Base-by-base conservation (phyloP, 2,888 invertebrate species). In the Apodemia duryi region DNA sequence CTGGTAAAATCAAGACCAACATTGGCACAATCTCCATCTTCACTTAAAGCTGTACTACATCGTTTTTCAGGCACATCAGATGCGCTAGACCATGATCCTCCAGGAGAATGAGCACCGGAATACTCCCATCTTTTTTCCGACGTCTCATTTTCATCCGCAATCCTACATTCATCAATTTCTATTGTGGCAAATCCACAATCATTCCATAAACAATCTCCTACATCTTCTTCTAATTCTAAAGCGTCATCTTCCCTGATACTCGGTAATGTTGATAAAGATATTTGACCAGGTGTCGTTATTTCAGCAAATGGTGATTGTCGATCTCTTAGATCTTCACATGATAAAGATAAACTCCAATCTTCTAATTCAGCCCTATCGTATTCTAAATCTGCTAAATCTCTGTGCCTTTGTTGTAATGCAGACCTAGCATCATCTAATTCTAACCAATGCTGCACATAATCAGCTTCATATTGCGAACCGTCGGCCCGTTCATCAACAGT, bases 321-420 rank as follows among this genome's bases (percentile, higher is more conserved):
- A 71, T 94, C 94, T 74, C 92, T 89, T 67, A 95, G 88, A 82
- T 95, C 95, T 78, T 95, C 95, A 72, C 93, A 94, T 0, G 95
- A 95, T 69, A 96, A 84, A 61, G 95, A 95, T 77, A 95, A 89
- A 78, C 95, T 96, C 96, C 96, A 96, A 81, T 96, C 96, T 84
- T 96, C 96, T 70, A 96, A 84, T 81, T 96, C 96, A 3, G 95
- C 94, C 72, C 94, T 93, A 77, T 95, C 96, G 76, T 96, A 96
- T 80, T 95, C 95, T 75, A 95, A 85, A 78, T 95, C 95, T 38
- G 94, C 92, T 72, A 95, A 82, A 77, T 95, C 95, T 68, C 95
- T 91, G 78, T 95, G 95, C 72, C 95, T 93, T 74, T 95, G 95
- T 74, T 94, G 94, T 46, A 94, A 77, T 4, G 94, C 94, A 66